These are phyloP conservation scores for Conomelus anceps DNA, from an alignment of 2,888 invertebrate species.

Conservation along the genomic window DNA sequence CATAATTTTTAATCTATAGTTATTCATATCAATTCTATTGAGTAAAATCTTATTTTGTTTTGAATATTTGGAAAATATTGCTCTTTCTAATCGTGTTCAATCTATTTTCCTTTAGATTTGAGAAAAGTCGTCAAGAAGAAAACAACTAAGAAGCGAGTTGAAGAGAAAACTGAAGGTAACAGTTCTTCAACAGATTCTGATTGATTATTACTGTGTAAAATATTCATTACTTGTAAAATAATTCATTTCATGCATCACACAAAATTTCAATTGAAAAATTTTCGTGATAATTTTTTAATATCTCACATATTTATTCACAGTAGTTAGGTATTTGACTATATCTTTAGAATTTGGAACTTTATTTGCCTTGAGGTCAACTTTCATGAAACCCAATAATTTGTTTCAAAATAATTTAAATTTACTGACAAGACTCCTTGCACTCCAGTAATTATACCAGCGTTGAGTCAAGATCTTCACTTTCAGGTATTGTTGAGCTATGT, in stretches of 20 bases:
- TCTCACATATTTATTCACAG: too few relatives aligned
- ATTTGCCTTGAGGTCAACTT: neutral
- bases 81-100: neutral
- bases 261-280: neutral
- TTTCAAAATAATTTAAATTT: too few relatives aligned
- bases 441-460: neutral
- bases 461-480: too few relatives aligned
- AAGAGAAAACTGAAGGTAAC: neutral
- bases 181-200: neutral
- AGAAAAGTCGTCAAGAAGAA: neutral
- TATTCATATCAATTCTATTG: too few relatives aligned
- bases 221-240: neutral
- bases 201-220: neutral
- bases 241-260: neutral
- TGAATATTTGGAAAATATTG: neutral
- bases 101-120: neutral
- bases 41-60: too few relatives aligned
- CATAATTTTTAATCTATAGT: too few relatives aligned
- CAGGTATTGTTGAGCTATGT: too few relatives aligned
- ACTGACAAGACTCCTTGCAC: neutral
- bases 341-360: too few relatives aligned
- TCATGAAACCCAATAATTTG: neutral
- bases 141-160: neutral
- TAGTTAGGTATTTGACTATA: too few relatives aligned
- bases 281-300: too few relatives aligned